phyloP scores from a whole-genome alignment of 1,140 invertebrate genomes.

The Ruditapes philippinarum region DNA sequence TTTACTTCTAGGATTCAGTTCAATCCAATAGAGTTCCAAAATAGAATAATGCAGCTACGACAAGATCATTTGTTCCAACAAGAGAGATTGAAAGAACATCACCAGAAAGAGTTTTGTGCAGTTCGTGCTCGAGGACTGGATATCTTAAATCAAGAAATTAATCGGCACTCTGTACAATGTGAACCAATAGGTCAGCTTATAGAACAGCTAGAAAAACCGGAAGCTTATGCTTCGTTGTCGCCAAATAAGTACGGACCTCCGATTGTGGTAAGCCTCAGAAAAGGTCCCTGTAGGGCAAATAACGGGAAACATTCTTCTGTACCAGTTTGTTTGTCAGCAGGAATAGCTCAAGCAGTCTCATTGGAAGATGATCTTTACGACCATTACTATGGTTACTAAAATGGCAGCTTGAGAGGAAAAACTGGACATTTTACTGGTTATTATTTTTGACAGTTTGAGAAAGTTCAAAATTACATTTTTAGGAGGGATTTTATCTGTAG shows the following conservation, averaged over 20 bases:
- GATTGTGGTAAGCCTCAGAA: constrained; percentile 43
- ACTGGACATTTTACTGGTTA: no score
- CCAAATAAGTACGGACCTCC: constrained; percentile 31
- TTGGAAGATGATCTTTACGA: constrained; percentile 59
- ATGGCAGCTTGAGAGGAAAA: not conserved
- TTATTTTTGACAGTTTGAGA: no score
- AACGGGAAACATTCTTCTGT: constrained; percentile 15
- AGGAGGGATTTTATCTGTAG: no score
- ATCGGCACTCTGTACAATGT: not conserved
- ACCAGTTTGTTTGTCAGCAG: constrained; percentile 9
- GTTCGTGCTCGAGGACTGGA: not conserved
- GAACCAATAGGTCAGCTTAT: constrained; percentile 19
- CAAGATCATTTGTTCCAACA: not conserved
- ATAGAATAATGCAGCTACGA: not conserved
- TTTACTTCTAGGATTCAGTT: not conserved
- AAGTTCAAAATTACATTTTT: no score
- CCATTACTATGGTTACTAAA: constrained; percentile 44
- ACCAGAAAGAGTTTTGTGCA: not conserved
- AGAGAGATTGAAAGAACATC: not conserved
- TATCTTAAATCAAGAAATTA: not conserved
- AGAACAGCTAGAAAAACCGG: constrained; percentile 17
- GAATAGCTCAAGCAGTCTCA: constrained; percentile 33
- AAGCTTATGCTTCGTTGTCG: not conserved
- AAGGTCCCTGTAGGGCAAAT: constrained; percentile 24
- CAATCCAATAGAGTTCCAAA: not conserved